These are phyloP conservation scores for Trichonephila clavipes DNA, from an alignment of 1,140 invertebrate genomes.

Conservation along the genomic window DNA sequence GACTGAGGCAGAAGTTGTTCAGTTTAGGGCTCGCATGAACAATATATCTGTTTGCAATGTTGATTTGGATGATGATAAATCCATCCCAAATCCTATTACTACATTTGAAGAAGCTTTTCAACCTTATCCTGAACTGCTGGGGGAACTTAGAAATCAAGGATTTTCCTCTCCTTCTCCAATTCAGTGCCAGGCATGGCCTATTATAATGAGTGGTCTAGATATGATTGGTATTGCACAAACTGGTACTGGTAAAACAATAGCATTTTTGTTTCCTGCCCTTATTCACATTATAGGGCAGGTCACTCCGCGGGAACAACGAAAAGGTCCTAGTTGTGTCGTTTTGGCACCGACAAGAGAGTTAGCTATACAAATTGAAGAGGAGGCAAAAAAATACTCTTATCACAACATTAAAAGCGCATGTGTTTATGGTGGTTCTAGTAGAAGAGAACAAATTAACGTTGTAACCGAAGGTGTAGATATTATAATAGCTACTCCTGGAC, in stretches of 20 bases:
- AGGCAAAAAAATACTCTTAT: constrained; percentile 93
- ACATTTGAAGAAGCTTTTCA: constrained; percentile 93
- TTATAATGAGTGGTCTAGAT: constrained; percentile 82
- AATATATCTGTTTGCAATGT: constrained; percentile 86
- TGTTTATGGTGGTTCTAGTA: constrained; percentile 91
- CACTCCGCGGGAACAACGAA: constrained; percentile 83
- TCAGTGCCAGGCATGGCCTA: constrained; percentile 81
- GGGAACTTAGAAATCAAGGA: constrained; percentile 90
- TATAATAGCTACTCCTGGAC: constrained; percentile 93
- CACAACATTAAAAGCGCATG: constrained; percentile 91
- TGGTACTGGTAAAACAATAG: constrained; percentile 92
- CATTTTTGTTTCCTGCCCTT: constrained; percentile 93
- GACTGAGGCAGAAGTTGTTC: constrained; percentile 84
- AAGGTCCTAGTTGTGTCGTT: constrained; percentile 91
- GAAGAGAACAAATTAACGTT: constrained; percentile 87
- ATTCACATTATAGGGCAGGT: constrained; percentile 92
- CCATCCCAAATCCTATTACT: constrained; percentile 90
- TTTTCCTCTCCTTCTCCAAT: constrained; percentile 80
- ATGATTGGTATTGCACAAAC: constrained; percentile 83
- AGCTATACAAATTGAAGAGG: constrained; percentile 93
- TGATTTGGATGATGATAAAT: constrained; percentile 78
- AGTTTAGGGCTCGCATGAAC: constrained; percentile 83
- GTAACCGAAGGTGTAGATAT: constrained; percentile 90
- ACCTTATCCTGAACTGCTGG: constrained; percentile 90
- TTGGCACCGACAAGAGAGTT: constrained; percentile 95